A percentile compares a stretch with the other conserved stretches of the same genome.
Evolutionary conservation across 2,888 invertebrate species (phyloP).

Genomic region (Microplitis manilae): DNA sequence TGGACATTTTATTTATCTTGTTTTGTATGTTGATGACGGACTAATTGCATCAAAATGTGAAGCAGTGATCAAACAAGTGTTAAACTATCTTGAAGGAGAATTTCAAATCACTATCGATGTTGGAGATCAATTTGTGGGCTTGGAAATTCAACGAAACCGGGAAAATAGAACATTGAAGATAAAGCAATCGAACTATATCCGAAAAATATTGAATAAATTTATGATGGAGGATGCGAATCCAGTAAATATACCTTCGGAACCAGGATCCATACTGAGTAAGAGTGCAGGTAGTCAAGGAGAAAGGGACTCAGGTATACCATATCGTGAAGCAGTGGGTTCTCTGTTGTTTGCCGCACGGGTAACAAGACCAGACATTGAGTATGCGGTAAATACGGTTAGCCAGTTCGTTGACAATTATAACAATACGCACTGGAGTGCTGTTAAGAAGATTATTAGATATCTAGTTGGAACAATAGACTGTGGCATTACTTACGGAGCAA

Average conservation of each 20-base stretch:
- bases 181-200: background rate
- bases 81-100: conserved; percentile 1
- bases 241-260: background rate
- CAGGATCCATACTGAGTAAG: conserved; percentile 39
- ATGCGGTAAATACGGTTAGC: conserved; percentile 44
- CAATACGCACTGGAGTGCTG: conserved; percentile 50
- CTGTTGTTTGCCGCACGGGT: conserved; percentile 59
- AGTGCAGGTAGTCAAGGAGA: conserved; percentile 39
- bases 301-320: conserved; percentile 7
- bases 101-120: conserved; percentile 27
- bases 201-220: background rate
- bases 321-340: conserved; percentile 53
- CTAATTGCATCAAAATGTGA: background rate
- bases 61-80: background rate
- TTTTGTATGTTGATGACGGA: conserved; percentile 14
- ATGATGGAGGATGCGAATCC: background rate
- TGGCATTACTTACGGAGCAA: conserved; percentile 25
- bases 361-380: conserved; percentile 56
- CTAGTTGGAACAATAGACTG: conserved; percentile 53
- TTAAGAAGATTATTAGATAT: conserved; percentile 60
- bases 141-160: conserved; percentile 28
- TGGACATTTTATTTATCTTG: background rate
- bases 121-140: conserved; percentile 18
- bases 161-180: background rate
- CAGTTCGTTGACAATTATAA: conserved; percentile 49